A percentile compares a stretch with the other conserved stretches of the same genome.
These are phyloP conservation scores for Drosophila ochracea DNA, from an alignment of 2,888 invertebrate species.

Conservation along the genomic window DNA sequence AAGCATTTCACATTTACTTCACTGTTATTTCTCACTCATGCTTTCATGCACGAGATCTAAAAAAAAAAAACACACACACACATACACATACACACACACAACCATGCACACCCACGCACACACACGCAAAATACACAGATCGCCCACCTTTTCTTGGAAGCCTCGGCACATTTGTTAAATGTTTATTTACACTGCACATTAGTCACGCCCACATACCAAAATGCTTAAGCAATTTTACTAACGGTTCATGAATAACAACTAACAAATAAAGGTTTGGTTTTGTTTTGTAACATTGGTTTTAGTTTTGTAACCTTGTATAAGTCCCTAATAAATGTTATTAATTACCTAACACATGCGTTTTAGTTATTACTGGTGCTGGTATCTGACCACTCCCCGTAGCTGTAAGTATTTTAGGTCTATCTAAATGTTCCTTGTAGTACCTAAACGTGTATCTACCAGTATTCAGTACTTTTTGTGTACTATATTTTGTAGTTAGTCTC, in stretches of 20 bases:
- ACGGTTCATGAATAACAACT: conserved; percentile 42
- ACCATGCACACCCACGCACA: conserved; percentile 28
- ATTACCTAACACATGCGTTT: conserved; percentile 26
- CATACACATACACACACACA: conserved; percentile 29
- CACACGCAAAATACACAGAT: conserved; percentile 13
- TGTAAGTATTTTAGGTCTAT: conserved; percentile 31
- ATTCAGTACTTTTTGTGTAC: conserved; percentile 24
- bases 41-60: conserved; percentile 59
- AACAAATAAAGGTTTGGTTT: conserved; percentile 23
- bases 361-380: conserved; percentile 37
- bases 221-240: conserved; percentile 68
- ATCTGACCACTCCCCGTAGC: conserved; percentile 30
- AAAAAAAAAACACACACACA: neutral
- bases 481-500: conserved; percentile 39
- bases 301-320: conserved; percentile 2
- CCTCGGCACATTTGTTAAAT: conserved; percentile 55
- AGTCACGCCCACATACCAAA: conserved; percentile 58
- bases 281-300: conserved; percentile 7
- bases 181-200: conserved; percentile 58
- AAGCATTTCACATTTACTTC: conserved; percentile 41
- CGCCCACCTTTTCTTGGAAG: conserved; percentile 25
- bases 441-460: conserved; percentile 22
- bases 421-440: conserved; percentile 28
- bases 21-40: conserved; percentile 54
- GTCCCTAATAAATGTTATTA: conserved; percentile 3